Evolutionary conservation across 1,140 invertebrate species (phyloP), one percentile per base, ranked within the genome.

Genomic region (Stratiolaelaps scimitus): DNA sequence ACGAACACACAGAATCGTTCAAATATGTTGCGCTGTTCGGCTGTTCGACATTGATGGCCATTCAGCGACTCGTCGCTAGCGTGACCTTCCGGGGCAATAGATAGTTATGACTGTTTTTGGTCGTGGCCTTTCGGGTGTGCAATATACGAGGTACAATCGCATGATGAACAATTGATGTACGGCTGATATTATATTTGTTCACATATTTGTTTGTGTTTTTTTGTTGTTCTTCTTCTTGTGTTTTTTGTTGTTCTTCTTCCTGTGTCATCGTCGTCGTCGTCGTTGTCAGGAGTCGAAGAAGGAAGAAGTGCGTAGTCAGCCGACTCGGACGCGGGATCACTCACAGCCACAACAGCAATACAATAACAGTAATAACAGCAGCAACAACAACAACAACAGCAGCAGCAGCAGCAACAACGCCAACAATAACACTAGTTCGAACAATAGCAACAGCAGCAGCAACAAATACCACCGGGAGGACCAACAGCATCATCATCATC

Each of bases 301-400:
- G 15, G 34, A 60, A 15, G 53, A 29, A 34, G 53, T 34, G 26
- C 23, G 26, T 60, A 60, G 26, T 60, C 34, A 60, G 53, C 34
- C 53, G 15, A 15, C 4, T 15, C 53, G 53, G 53, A 29, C 34
- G 26, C 20, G 20, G 26, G 34, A 26, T 34, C 20, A 29, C 53
- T 10, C 23, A 26, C 26, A 34, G 53, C 53, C 53, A 23, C 53
- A 60, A 60, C 53, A 60, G 34, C 53, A 60, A 23, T 60, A 29
- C 23, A 60, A 34, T 15, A 48, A 28, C 23, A 60, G 26, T 34
- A 60, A 10, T 26, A 19, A 2, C 17, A 15, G 4, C 0, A 60
- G 17, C 53, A 60, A 60, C 53, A 48, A 23, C 47, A 45, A 13
- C 44, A 45, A 45, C 44, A 45, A 45, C 44, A 45, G n/a, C 44